Percentiles rank a stretch among this genome's conserved stretches.
Conservation (phyloP, 2,113 vertebrate species). For the Heptranchias perlo region DNA sequence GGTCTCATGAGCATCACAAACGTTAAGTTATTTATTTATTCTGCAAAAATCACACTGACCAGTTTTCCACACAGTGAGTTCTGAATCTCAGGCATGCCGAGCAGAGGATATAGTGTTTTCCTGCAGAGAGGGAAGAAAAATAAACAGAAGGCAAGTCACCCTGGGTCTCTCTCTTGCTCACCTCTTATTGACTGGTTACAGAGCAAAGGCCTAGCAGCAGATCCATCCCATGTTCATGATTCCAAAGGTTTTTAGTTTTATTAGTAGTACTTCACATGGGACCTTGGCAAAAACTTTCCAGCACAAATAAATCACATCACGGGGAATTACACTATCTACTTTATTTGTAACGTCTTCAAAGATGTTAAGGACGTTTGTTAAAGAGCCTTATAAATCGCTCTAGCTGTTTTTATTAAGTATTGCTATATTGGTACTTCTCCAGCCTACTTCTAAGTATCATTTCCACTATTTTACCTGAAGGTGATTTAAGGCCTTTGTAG, state of each 20-base stretch:
- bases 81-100: background rate
- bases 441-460: background rate
- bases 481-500: background rate
- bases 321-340: background rate
- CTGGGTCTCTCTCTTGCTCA: background rate
- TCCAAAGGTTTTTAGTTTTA: background rate
- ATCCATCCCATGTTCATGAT: background rate
- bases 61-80: background rate
- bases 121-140: background rate
- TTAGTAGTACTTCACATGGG: background rate
- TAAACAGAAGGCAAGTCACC: background rate
- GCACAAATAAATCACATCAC: slow-evolving; percentile 17
- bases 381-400: background rate
- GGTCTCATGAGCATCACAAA: background rate
- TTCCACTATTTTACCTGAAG: background rate
- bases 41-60: slow-evolving; percentile 1
- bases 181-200: background rate
- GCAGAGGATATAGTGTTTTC: background rate
- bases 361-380: background rate
- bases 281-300: background rate
- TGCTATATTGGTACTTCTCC: background rate
- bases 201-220: background rate
- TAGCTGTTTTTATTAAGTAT: background rate
- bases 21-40: slow-evolving; percentile 19
- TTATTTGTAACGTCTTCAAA: slow-evolving; percentile 16